A percentile compares a stretch with the other conserved stretches of the same genome.
Conservation (phyloP, 1,140 invertebrate genomes). For the Armadillidium nasatum region DNA sequence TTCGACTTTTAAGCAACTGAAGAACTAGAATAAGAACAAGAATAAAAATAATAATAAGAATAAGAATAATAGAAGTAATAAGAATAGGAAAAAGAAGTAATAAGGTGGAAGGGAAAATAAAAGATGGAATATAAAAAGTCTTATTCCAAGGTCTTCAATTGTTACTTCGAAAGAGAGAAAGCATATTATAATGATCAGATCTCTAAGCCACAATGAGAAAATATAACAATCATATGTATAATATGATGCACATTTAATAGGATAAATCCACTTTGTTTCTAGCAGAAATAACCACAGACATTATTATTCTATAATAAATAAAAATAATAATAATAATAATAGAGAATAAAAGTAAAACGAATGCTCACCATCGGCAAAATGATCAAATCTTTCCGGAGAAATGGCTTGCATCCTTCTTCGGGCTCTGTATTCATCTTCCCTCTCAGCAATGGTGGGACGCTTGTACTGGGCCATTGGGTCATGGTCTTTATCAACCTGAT, state of each 20-base stretch:
- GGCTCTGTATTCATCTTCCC: slow-evolving; percentile 93
- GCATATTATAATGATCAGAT: no score
- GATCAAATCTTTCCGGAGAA: slow-evolving; percentile 92
- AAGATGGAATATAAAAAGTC: no score
- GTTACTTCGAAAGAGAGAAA: no score
- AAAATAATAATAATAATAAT: background rate
- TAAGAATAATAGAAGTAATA: no score
- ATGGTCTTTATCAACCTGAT: slow-evolving; percentile 80
- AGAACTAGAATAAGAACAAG: no score
- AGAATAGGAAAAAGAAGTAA: no score
- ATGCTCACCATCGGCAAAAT: slow-evolving; percentile 90
- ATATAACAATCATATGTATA: background rate
- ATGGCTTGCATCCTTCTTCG: slow-evolving; percentile 83
- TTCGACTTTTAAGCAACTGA: no score
- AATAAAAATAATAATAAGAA: no score
- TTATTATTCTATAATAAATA: background rate
- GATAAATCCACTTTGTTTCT: background rate
- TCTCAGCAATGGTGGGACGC: slow-evolving; percentile 82
- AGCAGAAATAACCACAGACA: background rate
- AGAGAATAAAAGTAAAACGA: background rate
- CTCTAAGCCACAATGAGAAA: background rate
- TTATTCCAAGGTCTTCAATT: no score
- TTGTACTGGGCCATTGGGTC: slow-evolving; percentile 94
- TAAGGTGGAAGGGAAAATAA: no score
- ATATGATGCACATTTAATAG: background rate